phyloP scores from a whole-genome alignment of 1,140 invertebrate genomes.

The Caenorhabditis inopinata region DNA sequence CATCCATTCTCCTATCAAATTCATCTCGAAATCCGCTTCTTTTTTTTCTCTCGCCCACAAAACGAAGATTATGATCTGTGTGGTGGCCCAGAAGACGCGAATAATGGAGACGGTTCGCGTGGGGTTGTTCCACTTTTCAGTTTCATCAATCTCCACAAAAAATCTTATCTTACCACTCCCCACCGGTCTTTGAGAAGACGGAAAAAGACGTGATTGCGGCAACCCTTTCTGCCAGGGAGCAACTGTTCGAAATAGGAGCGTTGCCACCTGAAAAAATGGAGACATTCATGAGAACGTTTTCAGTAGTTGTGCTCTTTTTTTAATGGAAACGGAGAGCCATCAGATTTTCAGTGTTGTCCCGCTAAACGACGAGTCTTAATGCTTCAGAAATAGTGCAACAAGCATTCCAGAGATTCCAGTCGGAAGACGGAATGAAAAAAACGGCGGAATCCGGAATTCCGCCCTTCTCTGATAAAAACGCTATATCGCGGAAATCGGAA shows the following conservation, averaged over 20 bases:
- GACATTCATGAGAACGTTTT: too few species aligned
- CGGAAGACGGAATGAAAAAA: too few species aligned
- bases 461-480: too few species aligned
- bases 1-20: not conserved
- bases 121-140: not conserved
- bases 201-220: slow-evolving; percentile 64
- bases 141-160: not conserved
- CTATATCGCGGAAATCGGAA: too few species aligned
- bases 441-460: too few species aligned
- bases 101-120: not conserved
- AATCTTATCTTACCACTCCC: slow-evolving; percentile 54
- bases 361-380: too few species aligned
- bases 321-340: too few species aligned
- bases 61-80: not conserved
- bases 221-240: slow-evolving; percentile 62
- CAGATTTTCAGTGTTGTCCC: too few species aligned
- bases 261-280: slow-evolving; percentile 49
- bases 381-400: too few species aligned
- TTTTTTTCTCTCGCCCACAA: not conserved
- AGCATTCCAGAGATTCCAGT: too few species aligned
- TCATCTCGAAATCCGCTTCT: not conserved
- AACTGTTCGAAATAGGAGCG: slow-evolving; percentile 64
- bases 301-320: too few species aligned
- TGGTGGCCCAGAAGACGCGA: too few species aligned
- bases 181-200: slow-evolving; percentile 60